Evolutionary conservation across 1,140 invertebrate genomes (phyloP), one percentile per base, ranked within the genome.

Genomic region (Drosophila obscura): DNA sequence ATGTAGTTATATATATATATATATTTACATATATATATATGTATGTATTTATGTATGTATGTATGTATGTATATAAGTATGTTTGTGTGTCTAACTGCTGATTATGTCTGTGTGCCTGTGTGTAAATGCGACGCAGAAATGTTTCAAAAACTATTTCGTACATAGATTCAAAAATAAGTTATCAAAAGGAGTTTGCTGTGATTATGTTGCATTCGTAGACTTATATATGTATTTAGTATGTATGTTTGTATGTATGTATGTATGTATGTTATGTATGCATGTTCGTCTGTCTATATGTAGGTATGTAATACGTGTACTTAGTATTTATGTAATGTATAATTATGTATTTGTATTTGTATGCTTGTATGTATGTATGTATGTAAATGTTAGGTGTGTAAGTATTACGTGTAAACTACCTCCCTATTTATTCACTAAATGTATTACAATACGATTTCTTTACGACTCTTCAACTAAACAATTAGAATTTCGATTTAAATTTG

Each of bases 151-250:
- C 77, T 76, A 67, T 50, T 77, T 66, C 63, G 61, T 63, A 82
- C 73, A 77, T 66, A 74, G 44, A 58, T 71, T 73, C 82, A 87
- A 82, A 76, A 85, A 85, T 67, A 65, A 76, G 73, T 60, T 87
- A 87, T 81, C 77, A 74, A 85, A 77, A 85, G 80, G 58, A 66
- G 68, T 71, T 67, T 74, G 73, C 65, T 69, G 77, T 80, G 68
- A 84, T 87, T 88, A 84, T 89, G 68, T 84, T 79, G 76, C 73
- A 89, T 80, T 87, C 66, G 69, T 89, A 90, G 73, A 80, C 85
- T 84, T 89, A 75, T 77, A 50, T 77, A 52, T 39, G 35, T 39
- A 28, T 28, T 5, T 72, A 51, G 62, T 80, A 61, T 66, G 64
- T 80, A 62, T 64, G 19, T 9, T 69, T 80, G 71, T 75, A 60